Evolutionary conservation across 2,888 invertebrate species (phyloP).

Genomic region (Oscheius myriophilus): DNA sequence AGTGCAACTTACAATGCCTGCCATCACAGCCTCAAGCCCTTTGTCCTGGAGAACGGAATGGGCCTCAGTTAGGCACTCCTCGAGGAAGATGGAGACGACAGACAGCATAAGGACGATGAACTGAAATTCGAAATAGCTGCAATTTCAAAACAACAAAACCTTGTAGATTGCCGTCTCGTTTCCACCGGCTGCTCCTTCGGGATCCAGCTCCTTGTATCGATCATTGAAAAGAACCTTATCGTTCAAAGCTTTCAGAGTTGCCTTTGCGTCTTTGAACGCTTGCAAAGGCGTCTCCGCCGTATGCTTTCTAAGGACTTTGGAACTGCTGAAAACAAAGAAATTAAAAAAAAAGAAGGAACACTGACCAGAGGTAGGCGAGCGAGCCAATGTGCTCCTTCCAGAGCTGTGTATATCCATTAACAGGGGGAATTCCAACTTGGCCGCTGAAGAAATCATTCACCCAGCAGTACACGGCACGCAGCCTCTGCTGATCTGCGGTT

Average conservation of each 20-base stretch:
- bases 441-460: no score
- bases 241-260: background rate
- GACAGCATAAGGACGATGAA: conserved; percentile 16
- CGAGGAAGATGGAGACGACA: conserved; percentile 1
- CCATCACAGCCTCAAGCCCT: background rate
- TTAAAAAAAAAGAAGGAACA: background rate
- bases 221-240: background rate
- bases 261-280: conserved; percentile 1
- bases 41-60: conserved; percentile 1
- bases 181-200: conserved; percentile 9
- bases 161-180: conserved; percentile 16
- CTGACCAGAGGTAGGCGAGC: conserved; percentile 10
- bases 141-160: background rate
- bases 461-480: no score
- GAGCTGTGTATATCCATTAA: background rate
- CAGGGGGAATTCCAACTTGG: no score
- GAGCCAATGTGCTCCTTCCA: conserved; percentile 22
- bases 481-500: no score
- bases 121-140: background rate
- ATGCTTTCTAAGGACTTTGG: conserved; percentile 4
- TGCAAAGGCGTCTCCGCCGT: conserved; percentile 1
- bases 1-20: background rate
- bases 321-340: background rate
- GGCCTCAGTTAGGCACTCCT: conserved; percentile 17
- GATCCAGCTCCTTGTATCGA: conserved; percentile 17